Conservation (phyloP, 2,113 vertebrate genomes). For the Vanacampus margaritifer region DNA sequence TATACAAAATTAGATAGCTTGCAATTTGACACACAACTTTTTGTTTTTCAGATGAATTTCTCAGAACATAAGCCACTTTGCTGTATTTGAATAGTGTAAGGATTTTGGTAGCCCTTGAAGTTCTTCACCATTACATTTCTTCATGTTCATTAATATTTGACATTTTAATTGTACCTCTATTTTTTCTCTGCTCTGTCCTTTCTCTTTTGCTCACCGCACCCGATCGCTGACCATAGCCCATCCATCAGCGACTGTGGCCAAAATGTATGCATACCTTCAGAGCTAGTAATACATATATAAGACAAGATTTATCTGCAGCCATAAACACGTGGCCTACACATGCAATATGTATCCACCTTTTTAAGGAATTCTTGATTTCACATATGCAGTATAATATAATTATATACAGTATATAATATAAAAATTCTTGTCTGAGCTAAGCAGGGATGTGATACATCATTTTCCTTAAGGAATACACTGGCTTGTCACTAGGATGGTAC, state of each 20-base stretch:
- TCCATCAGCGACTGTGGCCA: conserved; percentile 23
- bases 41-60: background rate
- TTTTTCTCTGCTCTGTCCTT: background rate
- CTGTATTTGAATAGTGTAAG: too few relatives aligned
- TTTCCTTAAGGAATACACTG: background rate
- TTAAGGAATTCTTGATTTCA: conserved; percentile 16
- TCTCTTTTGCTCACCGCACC: background rate
- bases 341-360: conserved; percentile 29
- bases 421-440: background rate
- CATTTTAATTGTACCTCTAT: background rate
- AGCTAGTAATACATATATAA: conserved; percentile 22
- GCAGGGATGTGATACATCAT: background rate
- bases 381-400: background rate
- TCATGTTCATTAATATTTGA: background rate
- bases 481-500: background rate
- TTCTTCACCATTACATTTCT: background rate
- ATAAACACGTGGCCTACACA: conserved; percentile 30
- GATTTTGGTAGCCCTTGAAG: background rate
- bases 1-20: background rate
- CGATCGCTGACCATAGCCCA: background rate
- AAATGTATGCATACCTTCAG: conserved; percentile 15
- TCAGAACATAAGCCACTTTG: background rate
- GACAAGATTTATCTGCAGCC: conserved; percentile 33
- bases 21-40: background rate
- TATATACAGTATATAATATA: background rate